Conservation (phyloP, 1,140 invertebrate species). For the Trachelipus rathkii region DNA sequence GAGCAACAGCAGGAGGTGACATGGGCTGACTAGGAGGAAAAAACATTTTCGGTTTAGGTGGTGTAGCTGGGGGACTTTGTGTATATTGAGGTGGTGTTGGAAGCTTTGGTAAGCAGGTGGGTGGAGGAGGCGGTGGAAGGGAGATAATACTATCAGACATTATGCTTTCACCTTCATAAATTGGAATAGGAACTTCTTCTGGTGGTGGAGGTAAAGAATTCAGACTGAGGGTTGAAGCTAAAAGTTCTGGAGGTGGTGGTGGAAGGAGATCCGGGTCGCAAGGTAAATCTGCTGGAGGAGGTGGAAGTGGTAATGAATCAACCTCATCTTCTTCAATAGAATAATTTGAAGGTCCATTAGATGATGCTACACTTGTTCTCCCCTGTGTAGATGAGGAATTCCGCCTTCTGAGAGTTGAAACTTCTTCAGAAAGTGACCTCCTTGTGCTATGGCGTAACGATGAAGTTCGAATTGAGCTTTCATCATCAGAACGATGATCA, state of each 20-base stretch:
- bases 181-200: slow-evolving; percentile 45
- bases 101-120: slow-evolving; percentile 29
- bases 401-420: slow-evolving; percentile 55
- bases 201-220: slow-evolving; percentile 51
- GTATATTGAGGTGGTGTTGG: slow-evolving; percentile 39
- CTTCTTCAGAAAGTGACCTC: slow-evolving; percentile 49
- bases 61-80: slow-evolving; percentile 38
- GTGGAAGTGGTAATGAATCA: slow-evolving; percentile 49
- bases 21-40: slow-evolving; percentile 31
- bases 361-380: slow-evolving; percentile 15
- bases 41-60: slow-evolving; percentile 37
- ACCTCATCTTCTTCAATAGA: slow-evolving; percentile 36
- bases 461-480: slow-evolving; percentile 38
- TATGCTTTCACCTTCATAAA: slow-evolving; percentile 44
- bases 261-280: slow-evolving; percentile 51
- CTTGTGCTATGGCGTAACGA: slow-evolving; percentile 46
- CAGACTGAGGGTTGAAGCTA: slow-evolving; percentile 47
- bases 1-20: slow-evolving; percentile 41
- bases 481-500: slow-evolving; percentile 56
- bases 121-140: slow-evolving; percentile 48
- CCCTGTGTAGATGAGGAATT: slow-evolving; percentile 29
- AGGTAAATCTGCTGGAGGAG: slow-evolving; percentile 47
- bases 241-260: slow-evolving; percentile 49
- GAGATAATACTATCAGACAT: slow-evolving; percentile 47
- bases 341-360: slow-evolving; percentile 1